Conservation (phyloP, 2,797 vertebrate species). For the Liparis tanakae region DNA sequence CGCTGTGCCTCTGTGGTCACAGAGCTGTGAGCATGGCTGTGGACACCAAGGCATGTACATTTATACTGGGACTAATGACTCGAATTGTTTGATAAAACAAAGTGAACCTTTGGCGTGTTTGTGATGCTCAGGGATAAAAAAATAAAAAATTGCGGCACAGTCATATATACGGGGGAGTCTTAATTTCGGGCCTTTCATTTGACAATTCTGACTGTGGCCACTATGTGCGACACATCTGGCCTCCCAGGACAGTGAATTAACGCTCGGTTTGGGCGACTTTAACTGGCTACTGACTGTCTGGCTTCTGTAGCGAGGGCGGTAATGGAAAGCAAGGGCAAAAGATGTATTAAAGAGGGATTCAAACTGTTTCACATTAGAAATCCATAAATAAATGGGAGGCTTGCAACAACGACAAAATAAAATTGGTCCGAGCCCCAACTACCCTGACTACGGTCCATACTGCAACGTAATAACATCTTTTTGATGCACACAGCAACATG, state of each 20-base stretch:
- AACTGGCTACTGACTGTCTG: not conserved
- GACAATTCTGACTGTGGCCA: not conserved
- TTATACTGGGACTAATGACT: conserved; percentile 1
- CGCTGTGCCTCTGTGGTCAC: not conserved
- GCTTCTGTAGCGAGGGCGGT: not conserved
- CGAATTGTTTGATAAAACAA: conserved; percentile 16
- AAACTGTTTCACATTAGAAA: not conserved
- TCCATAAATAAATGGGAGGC: not conserved
- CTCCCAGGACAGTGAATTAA: not conserved
- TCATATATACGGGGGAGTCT: not conserved
- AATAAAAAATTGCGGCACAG: not conserved
- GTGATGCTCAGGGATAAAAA: not conserved
- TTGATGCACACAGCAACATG: not conserved
- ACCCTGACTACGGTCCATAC: not conserved
- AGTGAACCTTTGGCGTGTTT: conserved; percentile 16
- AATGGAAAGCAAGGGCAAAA: not conserved
- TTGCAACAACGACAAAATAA: not conserved
- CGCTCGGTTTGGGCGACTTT: conserved; percentile 4
- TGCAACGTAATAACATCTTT: not conserved
- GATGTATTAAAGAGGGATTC: not conserved
- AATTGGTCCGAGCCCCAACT: not conserved
- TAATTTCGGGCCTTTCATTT: not conserved
- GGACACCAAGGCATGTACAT: conserved; percentile 1
- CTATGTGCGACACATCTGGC: not conserved
- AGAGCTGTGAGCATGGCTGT: not conserved